These are phyloP conservation scores for Ciconia nigra DNA, from an alignment of 2,797 vertebrate species.

Conservation along the genomic window DNA sequence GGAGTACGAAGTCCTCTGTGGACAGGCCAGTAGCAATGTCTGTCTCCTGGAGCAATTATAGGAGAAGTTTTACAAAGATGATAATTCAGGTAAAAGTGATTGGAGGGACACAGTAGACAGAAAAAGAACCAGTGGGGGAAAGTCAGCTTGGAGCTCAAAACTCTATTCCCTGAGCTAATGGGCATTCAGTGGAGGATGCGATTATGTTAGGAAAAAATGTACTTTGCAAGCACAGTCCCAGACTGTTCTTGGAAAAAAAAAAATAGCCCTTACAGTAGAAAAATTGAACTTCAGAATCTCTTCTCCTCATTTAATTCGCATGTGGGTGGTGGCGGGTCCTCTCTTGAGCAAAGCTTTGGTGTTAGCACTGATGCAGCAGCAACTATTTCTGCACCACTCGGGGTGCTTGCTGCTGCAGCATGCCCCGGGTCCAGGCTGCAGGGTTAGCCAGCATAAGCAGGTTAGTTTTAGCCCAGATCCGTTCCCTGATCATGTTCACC, in stretches of 20 bases:
- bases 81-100: not conserved
- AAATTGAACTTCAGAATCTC: not conserved
- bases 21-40: not conserved
- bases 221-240: not conserved
- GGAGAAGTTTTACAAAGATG: not conserved
- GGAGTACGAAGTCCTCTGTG: slow-evolving; percentile 37
- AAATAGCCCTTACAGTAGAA: not conserved
- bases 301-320: not conserved
- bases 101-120: not conserved
- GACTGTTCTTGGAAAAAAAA: not conserved
- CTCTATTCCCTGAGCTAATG: not conserved
- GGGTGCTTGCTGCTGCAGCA: not conserved
- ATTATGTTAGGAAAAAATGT: not conserved
- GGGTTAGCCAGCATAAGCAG: not conserved
- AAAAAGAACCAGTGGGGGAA: not conserved
- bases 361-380: not conserved
- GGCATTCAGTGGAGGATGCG: not conserved
- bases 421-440: accelerated
- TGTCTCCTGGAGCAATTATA: slow-evolving; percentile 38
- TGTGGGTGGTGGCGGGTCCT: not conserved
- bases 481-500: not conserved
- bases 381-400: accelerated
- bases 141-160: not conserved
- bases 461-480: not conserved
- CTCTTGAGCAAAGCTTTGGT: not conserved